Conservation (phyloP, 2,113 vertebrate species). For the Panthera tigris region DNA sequence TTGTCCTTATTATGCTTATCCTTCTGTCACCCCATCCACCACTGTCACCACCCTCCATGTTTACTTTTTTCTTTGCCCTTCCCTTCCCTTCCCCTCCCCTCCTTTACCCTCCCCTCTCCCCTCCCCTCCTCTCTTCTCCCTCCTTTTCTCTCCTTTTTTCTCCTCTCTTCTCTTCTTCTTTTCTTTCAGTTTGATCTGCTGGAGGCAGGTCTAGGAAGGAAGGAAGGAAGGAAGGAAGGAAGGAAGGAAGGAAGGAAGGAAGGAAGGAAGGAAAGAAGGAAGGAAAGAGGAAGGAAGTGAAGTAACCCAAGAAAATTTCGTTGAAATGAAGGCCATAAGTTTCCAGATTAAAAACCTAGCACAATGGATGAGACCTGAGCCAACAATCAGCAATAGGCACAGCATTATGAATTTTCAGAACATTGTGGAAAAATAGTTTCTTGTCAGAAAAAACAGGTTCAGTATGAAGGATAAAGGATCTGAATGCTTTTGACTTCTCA, state of each 20-base stretch:
- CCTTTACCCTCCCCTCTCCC: rapidly evolving
- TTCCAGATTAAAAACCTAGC: neutral
- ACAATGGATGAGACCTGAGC: neutral
- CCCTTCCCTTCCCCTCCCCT: too few species aligned
- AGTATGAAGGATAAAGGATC: neutral
- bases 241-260: neutral
- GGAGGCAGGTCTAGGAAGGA: neutral
- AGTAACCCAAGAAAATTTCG: neutral
- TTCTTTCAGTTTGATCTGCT: neutral
- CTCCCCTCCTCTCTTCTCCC: too few species aligned
- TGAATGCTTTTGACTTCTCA: neutral
- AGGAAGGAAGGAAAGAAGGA: neutral
- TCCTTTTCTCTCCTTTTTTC: too few species aligned
- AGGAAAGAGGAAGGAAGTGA: neutral
- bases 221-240: neutral
- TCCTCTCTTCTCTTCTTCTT: neutral
- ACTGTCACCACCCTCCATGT: rapidly evolving
- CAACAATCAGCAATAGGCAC: neutral
- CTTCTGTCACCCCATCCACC: neutral
- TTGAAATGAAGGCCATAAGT: neutral
- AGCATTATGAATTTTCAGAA: neutral
- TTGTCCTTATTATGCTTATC: too few species aligned
- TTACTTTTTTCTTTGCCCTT: neutral
- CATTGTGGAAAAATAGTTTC: neutral
- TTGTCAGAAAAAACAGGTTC: neutral